Evolutionary conservation across 2,113 vertebrate genomes (phyloP), one percentile per base, ranked within the genome.

Genomic region (Gasterosteus nipponicus): DNA sequence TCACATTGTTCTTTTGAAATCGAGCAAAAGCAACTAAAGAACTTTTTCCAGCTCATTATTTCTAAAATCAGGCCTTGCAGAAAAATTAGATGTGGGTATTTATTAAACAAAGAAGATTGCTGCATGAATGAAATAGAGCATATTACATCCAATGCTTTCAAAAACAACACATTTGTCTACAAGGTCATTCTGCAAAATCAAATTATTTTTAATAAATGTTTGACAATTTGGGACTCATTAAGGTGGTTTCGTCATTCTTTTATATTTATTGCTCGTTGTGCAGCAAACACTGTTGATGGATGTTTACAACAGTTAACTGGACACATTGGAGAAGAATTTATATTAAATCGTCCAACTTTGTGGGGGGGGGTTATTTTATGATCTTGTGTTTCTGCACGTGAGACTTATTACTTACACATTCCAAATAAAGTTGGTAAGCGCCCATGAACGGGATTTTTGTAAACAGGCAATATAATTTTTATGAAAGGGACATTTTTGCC

Each of bases 211-310:
- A 4, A 58, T 60, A 4, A 22, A 54, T 42, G 16, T 46, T 33
- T 47, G 47, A 33, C 16, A 66, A n/a, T 47, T 10, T 19, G 10
- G 10, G 44, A 19, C 10, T 49, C n/a, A 49, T 66, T 66, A 7
- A 49, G 12, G 15, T 63, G 8, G 7, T 63, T 29, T 44, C 3
- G 10, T 18, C 22, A 11, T 29, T 31, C 2, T 7, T 66, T 35
- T n/a, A 7, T 14, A 49, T 49, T 38, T 38, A 38, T 47, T 26
- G 26, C 39, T 22, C 10, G 29, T 7, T 35, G 31, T 26, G 44
- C 19, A 33, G 15, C 31, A 9, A 49, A 49, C 2, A 73, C 77
- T 61, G 26, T 56, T 54, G 44, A 56, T 79, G 8, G 12, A 60
- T 73, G 14, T 54, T 61, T 53, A 44, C 26, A 44, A 22, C 1